phyloP scores from a whole-genome alignment of 35 echinoderm and acorn worm genomes.

The Heliocidaris erythrogramma region DNA sequence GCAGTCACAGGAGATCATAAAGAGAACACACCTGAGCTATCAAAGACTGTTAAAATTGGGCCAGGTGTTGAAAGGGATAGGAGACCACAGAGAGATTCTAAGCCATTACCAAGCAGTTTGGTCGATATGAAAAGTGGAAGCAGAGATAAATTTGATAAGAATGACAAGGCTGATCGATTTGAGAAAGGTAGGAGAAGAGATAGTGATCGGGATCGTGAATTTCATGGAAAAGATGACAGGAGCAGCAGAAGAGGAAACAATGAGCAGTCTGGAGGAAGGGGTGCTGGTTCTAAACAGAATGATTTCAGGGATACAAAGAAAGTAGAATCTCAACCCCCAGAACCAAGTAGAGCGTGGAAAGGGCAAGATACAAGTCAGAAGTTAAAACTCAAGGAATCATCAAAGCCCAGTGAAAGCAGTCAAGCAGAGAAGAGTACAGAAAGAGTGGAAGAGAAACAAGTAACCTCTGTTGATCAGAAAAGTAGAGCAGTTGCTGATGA shows the following conservation, averaged over 20 bases:
- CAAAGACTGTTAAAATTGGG: conserved; percentile 7
- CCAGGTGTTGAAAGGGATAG: conserved; percentile 21
- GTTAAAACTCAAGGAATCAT: conserved; percentile 33
- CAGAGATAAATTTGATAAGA: conserved; percentile 33
- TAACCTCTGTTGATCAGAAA: conserved; percentile 6
- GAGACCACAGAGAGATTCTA: conserved; percentile 27
- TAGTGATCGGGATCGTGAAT: conserved; percentile 31
- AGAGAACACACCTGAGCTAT: background rate
- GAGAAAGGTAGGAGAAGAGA: conserved; percentile 26
- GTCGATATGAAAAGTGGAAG: conserved; percentile 34
- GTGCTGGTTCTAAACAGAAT: background rate
- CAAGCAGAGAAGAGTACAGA: background rate
- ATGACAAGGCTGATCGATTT: conserved; percentile 14
- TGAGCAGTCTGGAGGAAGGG: background rate
- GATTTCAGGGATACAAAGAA: conserved; percentile 26
- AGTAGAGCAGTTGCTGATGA: background rate
- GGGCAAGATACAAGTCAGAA: conserved; percentile 38
- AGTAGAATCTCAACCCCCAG: conserved; percentile 12
- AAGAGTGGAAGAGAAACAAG: conserved; percentile 48
- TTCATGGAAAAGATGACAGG: conserved; percentile 28
- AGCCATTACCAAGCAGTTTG: conserved; percentile 28
- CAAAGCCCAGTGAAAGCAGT: background rate
- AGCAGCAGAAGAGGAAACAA: background rate
- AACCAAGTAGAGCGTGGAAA: conserved; percentile 43
- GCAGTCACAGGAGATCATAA: conserved; percentile 8